These are phyloP conservation scores for Heliconius cydno DNA, from an alignment of 2,888 invertebrate species.

Conservation along the genomic window DNA sequence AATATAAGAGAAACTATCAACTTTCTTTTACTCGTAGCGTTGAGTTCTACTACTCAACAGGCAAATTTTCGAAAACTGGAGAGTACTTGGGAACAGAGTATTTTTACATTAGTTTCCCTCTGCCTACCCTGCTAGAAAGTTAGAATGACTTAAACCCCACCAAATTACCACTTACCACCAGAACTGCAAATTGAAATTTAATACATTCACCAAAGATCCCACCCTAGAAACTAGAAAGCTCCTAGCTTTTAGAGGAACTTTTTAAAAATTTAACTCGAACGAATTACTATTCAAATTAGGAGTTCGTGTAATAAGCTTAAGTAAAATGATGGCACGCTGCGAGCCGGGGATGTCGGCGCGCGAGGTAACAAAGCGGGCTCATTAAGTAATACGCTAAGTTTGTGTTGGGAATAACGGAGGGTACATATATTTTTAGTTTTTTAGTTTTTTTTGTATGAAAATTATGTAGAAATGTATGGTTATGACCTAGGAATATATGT, in stretches of 20 bases:
- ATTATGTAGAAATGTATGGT: background rate
- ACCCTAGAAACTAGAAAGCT: constrained; percentile 1
- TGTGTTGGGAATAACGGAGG: constrained; percentile 31
- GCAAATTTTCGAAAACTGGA: background rate
- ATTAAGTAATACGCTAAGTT: constrained; percentile 61
- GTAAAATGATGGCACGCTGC: constrained; percentile 46
- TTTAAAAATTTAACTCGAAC: constrained; percentile 38
- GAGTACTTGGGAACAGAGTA: too few relatives aligned
- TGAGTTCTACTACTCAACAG: background rate
- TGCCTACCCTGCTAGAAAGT: too few relatives aligned
- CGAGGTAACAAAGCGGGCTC: constrained; percentile 60
- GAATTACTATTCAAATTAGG: constrained; percentile 46
- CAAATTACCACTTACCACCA: background rate
- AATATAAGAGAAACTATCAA: background rate
- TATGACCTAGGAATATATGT: background rate
- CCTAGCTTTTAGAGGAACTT: constrained; percentile 33
- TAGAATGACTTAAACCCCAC: too few relatives aligned
- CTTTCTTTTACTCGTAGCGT: background rate
- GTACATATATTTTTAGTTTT: background rate
- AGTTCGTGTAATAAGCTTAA: constrained; percentile 47
- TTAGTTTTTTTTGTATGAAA: background rate
- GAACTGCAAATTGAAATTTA: constrained; percentile 3
- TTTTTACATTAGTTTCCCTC: too few relatives aligned
- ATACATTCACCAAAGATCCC: constrained; percentile 19
- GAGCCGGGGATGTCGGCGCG: constrained; percentile 42